phyloP scores from a whole-genome alignment of 2,888 invertebrate species.

The Drosophila crucigera region DNA sequence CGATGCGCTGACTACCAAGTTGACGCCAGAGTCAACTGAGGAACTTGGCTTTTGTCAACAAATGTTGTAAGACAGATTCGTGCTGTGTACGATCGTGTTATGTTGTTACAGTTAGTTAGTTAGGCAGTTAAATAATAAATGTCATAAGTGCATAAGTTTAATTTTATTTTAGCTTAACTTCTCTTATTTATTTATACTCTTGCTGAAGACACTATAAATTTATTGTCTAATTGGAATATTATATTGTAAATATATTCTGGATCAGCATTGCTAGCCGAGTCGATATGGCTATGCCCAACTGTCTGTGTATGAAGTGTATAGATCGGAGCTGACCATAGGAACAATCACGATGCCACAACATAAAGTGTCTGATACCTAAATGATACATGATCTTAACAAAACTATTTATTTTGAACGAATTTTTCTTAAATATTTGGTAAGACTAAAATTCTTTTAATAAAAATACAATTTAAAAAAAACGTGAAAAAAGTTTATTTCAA shows the following conservation, averaged over 20 bases:
- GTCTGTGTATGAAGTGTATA: background rate
- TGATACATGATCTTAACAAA: background rate
- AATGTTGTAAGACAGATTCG: constrained; percentile 17
- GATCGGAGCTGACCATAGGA: background rate
- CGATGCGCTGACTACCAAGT: constrained; percentile 6
- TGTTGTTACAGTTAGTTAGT: background rate
- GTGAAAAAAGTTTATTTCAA: background rate
- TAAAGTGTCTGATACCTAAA: background rate
- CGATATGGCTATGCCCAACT: background rate
- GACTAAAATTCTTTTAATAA: too few species aligned
- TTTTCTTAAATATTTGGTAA: too few species aligned
- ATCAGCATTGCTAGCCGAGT: background rate
- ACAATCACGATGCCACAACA: background rate
- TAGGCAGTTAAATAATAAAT: background rate
- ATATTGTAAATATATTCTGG: background rate
- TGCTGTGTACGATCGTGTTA: background rate
- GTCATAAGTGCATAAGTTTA: background rate
- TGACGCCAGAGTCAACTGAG: background rate
- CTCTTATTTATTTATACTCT: background rate
- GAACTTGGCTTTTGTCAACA: constrained; percentile 20
- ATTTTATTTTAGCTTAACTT: background rate
- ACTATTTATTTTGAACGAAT: background rate
- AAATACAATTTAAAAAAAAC: background rate
- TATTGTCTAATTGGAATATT: background rate
- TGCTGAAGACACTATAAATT: background rate